Evolutionary conservation across 2,888 invertebrate species (phyloP).

Genomic region (Metacarcinus magister): DNA sequence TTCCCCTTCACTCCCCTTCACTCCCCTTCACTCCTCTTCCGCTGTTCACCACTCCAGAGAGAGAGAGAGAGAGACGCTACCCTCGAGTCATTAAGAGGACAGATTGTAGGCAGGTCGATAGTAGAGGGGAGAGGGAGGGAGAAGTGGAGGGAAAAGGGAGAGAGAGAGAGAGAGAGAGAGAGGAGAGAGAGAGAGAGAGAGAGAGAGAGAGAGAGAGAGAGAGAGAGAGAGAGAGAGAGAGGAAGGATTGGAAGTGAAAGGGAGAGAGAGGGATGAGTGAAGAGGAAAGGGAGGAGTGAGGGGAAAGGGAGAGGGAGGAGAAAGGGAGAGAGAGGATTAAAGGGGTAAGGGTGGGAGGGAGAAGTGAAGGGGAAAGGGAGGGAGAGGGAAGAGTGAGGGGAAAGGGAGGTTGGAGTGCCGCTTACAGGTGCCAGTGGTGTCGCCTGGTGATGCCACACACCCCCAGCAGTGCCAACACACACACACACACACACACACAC

Average conservation of each 20-base stretch:
- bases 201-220: background rate
- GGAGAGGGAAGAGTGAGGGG: background rate
- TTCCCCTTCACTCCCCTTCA: no score
- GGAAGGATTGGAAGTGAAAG: background rate
- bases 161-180: background rate
- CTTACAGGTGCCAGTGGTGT: slow-evolving; percentile 48
- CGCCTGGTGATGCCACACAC: background rate
- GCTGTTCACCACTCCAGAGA: no score
- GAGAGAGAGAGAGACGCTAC: no score
- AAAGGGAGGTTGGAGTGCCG: background rate
- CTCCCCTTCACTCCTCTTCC: no score
- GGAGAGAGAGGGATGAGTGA: background rate
- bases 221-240: background rate
- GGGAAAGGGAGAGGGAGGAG: no score
- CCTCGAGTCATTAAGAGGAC: no score
- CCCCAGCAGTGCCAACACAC: background rate
- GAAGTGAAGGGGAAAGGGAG: background rate
- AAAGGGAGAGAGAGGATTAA: no score
- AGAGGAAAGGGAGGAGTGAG: background rate
- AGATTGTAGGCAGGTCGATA: background rate
- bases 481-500: slow-evolving; percentile 4
- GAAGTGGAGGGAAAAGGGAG: background rate
- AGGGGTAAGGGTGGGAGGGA: background rate
- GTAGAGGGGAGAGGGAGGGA: background rate
- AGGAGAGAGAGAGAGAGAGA: background rate